These are phyloP conservation scores for Branchellion lobata DNA, from an alignment of 2,888 invertebrate genomes.

Conservation along the genomic window DNA sequence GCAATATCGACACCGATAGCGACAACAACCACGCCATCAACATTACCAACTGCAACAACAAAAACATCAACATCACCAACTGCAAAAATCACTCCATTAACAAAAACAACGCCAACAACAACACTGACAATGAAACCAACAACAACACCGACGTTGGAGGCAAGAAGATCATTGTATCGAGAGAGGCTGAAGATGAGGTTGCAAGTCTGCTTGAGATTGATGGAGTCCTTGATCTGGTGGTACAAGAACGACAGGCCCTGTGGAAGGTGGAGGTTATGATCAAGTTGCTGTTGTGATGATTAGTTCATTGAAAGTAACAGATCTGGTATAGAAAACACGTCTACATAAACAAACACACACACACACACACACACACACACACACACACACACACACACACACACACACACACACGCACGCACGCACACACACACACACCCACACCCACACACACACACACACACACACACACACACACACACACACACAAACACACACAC, in stretches of 20 bases:
- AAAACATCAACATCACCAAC: too few species aligned
- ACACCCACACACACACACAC: too few species aligned
- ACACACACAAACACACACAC: too few species aligned
- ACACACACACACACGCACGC: too few species aligned
- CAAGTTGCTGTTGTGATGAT: background rate
- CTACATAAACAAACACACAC: background rate
- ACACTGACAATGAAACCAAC: background rate
- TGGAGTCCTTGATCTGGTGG: constrained; percentile 89
- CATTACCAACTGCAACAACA: too few species aligned
- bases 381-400: too few species aligned
- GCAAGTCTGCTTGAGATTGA: constrained; percentile 86
- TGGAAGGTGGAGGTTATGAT: background rate
- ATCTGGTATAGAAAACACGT: background rate
- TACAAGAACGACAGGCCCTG: constrained; percentile 88
- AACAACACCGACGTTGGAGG: constrained; percentile 68
- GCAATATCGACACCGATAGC: too few species aligned
- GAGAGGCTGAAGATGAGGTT: constrained; percentile 87
- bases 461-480: too few species aligned
- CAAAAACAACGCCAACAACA: background rate
- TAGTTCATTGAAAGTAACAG: background rate
- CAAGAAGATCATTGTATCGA: constrained; percentile 84
- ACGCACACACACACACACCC: too few species aligned
- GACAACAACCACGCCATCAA: too few species aligned
- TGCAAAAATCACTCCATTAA: too few species aligned
- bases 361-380: background rate